Evolutionary conservation across 2,888 invertebrate genomes (phyloP).

Genomic region (Dermolepida albohirtum): DNA sequence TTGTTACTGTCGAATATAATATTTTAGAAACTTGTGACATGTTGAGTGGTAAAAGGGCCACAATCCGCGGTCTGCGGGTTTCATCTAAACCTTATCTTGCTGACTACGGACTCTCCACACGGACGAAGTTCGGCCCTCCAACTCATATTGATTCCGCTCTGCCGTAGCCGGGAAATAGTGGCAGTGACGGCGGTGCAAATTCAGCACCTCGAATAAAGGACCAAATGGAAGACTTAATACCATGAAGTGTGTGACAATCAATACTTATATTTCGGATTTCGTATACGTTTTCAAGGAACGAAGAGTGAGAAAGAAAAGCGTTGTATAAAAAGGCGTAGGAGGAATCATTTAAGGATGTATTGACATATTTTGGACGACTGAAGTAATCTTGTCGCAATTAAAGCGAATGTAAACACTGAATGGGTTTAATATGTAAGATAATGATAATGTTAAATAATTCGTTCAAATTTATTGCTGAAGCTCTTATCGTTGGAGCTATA

Average conservation of each 20-base stretch:
- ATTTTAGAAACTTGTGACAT: slow-evolving; percentile 40
- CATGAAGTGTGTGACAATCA: slow-evolving; percentile 39
- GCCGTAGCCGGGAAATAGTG: slow-evolving; percentile 29
- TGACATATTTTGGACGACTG: too few relatives aligned
- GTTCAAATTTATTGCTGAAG: too few relatives aligned
- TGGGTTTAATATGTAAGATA: too few relatives aligned
- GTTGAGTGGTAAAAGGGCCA: slow-evolving; percentile 40
- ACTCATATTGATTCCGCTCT: slow-evolving; percentile 42
- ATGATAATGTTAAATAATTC: too few relatives aligned
- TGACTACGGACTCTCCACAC: slow-evolving; percentile 41
- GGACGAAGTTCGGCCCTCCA: slow-evolving; percentile 21
- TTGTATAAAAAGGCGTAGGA: too few relatives aligned
- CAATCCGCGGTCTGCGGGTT: slow-evolving; percentile 42
- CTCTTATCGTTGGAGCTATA: too few relatives aligned
- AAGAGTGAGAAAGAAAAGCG: background rate
- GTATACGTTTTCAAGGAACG: slow-evolving; percentile 23
- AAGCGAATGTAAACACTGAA: too few relatives aligned
- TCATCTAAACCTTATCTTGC: slow-evolving; percentile 43
- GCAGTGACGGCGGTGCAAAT: slow-evolving; percentile 39
- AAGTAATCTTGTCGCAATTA: too few relatives aligned
- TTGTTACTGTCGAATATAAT: slow-evolving; percentile 42
- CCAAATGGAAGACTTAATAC: slow-evolving; percentile 42
- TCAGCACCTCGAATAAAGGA: slow-evolving; percentile 43
- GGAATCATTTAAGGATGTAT: too few relatives aligned
- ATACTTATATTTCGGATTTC: slow-evolving; percentile 38